Evolutionary conservation across 2,113 vertebrate genomes (phyloP), one percentile per base, ranked within the genome.

Genomic region (Sceloporus tristichus): DNA sequence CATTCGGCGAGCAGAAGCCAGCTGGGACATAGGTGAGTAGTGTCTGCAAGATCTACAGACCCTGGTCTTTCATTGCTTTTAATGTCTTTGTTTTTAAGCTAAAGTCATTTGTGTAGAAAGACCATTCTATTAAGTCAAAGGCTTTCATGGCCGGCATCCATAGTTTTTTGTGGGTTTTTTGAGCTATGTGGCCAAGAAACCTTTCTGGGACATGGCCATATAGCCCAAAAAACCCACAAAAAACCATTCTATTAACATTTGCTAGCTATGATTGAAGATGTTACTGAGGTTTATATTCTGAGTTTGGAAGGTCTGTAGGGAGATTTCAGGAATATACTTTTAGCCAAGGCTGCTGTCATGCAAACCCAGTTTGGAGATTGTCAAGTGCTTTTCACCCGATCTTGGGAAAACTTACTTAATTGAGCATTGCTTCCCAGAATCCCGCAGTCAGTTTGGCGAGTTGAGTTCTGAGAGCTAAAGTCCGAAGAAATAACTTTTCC

Each of bases 1-100:
- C 87, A 96, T 96, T 87, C 95, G 94, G 53, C 74, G 95, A 11
- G 95, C 95, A 9, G 94, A 96, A 85, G 95, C 95, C 80, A 95
- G 92, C 0, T 96, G 95, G 95, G 95, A 95, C 76, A 95, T 96
- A 87, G 95, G 95, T 96, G 94, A 14, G 90, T 83, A 40, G 27
- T 9, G 11, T 2, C 77, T 53, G 7, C 27, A 18, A 79, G 21
- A 79, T 79, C 40, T 27, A 3, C 8, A 77, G 75, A 5, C 25
- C 40, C 3, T 10, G 27, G 2, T n/a, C 9, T 71, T 71, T 10
- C 29, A n/a, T 71, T 71, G 27, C 2, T 62, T 62, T 62, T 62
- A 2, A 18, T 62, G 13, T 62, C 4, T 59, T 14, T 59, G 18
- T 62, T 18, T 62, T 13, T 18, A 48, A 48, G 59, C 59, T 62